Evolutionary conservation across 2,888 invertebrate species (phyloP), one percentile per base, ranked within the genome.

Genomic region (Hydropsyche betteni): DNA sequence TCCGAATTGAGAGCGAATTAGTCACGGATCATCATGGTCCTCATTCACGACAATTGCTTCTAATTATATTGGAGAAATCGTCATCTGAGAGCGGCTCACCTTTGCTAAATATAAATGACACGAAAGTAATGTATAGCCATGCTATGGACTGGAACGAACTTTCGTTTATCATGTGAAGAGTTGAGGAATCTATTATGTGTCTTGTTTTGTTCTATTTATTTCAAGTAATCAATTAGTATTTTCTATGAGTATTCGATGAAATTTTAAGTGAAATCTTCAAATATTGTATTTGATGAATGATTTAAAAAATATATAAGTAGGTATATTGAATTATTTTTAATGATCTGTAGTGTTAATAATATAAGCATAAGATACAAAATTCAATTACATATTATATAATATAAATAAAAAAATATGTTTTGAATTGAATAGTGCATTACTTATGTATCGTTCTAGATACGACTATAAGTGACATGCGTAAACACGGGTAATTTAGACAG

Each of bases 31-130:
- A 76, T 78, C 78, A 78, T 55, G 50, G 75, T 64, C 64, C 52
- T 76, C 70, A 70, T 75, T 75, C 78, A 76, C 76, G 52, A 78
- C 78, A 78, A 78, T 78, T 75, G 76, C 76, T 71, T 70, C 78
- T 78, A 78, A 78, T 78, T 78, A 78, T 76, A 77, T 73, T 71
- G 75, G 72, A 74, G 73, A 74, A 52, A 74, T 74, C 72, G 74
- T 58, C 75, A 52, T 70, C 70, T 53, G 70, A 70, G 24, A 24
- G 53, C 53, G 70, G 70, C 70, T 50, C 34, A 70, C 70, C 70
- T 70, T 70, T 70, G 51, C 36, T 53, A 33, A 14, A 51, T 34
- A 70, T 24, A 34, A 14, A 52, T n/a, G 14, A 8, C 5, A 34
- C 70, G 33, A 53, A 70, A 70, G 70, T 70, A 6, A 16, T 10